Conservation (phyloP, 2,797 vertebrate species). For the Hybognathus amarus region DNA sequence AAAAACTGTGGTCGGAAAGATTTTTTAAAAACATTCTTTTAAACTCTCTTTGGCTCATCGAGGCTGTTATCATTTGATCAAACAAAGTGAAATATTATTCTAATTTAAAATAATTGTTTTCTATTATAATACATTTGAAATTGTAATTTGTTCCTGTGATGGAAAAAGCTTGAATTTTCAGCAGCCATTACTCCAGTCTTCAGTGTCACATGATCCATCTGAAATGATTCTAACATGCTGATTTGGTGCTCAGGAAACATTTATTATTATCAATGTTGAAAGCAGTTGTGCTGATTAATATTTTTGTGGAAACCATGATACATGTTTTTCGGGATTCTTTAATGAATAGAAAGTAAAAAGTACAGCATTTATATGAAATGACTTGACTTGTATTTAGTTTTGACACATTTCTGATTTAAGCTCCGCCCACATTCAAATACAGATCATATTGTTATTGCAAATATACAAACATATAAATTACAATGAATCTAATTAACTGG, state of each 20-base stretch:
- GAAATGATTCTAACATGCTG: neutral
- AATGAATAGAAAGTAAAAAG: neutral
- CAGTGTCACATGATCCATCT: neutral
- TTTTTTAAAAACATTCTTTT: neutral
- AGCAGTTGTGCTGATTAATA: neutral
- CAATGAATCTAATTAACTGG: neutral
- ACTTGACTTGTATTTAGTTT: neutral
- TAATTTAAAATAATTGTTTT: neutral
- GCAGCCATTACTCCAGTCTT: neutral
- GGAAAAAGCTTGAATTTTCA: no score
- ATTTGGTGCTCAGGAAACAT: neutral
- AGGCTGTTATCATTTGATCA: neutral
- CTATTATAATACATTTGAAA: no score
- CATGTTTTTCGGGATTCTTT: neutral
- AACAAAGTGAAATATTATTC: neutral
- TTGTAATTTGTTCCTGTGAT: no score
- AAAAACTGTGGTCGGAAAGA: neutral
- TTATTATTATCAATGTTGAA: neutral
- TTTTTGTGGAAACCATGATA: neutral
- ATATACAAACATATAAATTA: neutral
- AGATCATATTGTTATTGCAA: neutral
- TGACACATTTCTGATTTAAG: neutral
- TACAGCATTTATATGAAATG: neutral
- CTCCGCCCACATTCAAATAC: neutral
- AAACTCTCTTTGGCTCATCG: neutral